Evolutionary conservation across 2,888 invertebrate species (phyloP).

Genomic region (Beris morrisii): DNA sequence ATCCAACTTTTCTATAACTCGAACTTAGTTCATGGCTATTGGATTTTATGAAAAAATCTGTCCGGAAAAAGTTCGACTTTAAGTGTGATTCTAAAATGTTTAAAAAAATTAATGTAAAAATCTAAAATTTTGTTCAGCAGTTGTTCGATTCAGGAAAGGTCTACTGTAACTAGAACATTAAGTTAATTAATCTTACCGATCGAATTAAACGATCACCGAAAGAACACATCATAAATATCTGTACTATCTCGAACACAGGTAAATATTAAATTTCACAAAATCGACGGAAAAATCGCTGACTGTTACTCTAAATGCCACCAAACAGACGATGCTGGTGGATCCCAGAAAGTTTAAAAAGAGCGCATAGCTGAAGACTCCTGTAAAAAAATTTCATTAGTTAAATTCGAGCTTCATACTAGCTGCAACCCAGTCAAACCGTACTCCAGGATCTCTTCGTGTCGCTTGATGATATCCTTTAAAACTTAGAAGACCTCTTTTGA

Average conservation of each 20-base stretch:
- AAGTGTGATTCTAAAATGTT: no score
- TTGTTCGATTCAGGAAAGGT: no score
- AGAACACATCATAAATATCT: slow-evolving; percentile 22
- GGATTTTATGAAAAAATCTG: no score
- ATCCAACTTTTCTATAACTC: no score
- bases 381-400: neutral
- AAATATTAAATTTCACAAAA: slow-evolving; percentile 18
- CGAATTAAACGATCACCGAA: slow-evolving; percentile 19
- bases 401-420: no score
- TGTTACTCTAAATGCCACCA: slow-evolving; percentile 7
- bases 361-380: slow-evolving; percentile 13
- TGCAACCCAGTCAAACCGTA: neutral
- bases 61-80: no score
- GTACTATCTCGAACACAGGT: slow-evolving; percentile 10
- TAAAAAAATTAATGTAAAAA: no score
- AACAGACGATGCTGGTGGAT: slow-evolving; percentile 6
- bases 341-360: slow-evolving; percentile 14
- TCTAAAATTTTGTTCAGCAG: no score
- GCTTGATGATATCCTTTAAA: neutral
- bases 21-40: no score
- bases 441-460: slow-evolving; percentile 6
- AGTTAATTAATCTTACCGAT: slow-evolving; percentile 1
- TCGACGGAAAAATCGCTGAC: slow-evolving; percentile 11
- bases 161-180: no score
- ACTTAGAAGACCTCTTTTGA: neutral